Percentiles rank a stretch among this genome's conserved stretches.
Conservation (phyloP, 2,113 vertebrate species). For the Macquaria ambigua region DNA sequence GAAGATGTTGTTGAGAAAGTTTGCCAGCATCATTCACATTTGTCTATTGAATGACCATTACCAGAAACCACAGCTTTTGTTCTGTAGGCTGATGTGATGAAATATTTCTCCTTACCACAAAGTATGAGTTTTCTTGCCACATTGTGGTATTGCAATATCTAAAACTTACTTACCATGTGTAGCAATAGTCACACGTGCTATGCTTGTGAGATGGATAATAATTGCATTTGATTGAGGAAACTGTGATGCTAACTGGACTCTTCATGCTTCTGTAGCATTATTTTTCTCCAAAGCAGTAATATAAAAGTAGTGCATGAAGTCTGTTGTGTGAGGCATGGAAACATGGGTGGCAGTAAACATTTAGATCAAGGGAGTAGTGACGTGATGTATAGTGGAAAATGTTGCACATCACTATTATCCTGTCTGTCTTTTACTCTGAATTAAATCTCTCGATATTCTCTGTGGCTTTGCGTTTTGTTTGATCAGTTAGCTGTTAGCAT, state of each 20-base stretch:
- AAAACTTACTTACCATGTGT: background rate
- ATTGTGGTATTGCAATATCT: background rate
- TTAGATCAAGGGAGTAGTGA: background rate
- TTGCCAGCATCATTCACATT: background rate
- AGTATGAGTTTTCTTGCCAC: background rate
- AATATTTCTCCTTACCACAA: background rate
- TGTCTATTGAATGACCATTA: background rate
- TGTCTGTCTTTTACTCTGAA: constrained; percentile 12
- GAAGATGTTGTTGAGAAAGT: background rate
- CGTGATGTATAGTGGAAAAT: background rate
- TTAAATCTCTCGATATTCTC: constrained; percentile 24
- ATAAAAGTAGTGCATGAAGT: constrained; percentile 2
- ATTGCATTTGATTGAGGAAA: background rate
- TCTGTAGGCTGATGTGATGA: background rate
- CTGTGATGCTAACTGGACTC: background rate
- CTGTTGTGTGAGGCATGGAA: background rate
- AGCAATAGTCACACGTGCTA: background rate
- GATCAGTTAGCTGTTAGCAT: background rate
- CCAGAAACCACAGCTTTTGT: background rate
- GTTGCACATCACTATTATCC: background rate
- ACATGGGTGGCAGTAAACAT: background rate
- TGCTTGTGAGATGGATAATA: background rate
- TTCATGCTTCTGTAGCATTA: background rate
- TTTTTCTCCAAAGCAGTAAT: background rate
- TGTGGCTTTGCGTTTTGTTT: constrained; percentile 22